Conservation (phyloP, 2,797 vertebrate genomes). For the Pipistrellus kuhlii region DNA sequence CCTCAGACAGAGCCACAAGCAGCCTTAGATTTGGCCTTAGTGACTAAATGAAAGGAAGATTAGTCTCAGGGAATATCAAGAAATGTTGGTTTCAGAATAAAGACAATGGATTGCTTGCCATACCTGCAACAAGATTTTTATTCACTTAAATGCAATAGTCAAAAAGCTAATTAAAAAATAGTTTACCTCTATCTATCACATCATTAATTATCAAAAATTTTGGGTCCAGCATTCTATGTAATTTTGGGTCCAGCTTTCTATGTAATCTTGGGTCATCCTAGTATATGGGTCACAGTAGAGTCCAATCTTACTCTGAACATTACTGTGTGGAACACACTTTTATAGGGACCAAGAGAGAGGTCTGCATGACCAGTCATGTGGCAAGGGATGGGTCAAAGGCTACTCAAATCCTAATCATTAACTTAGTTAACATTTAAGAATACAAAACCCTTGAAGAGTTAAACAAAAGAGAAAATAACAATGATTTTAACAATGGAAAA, state of each 20-base stretch:
- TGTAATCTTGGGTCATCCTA: neutral
- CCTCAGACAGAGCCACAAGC: neutral
- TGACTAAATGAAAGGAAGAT: neutral
- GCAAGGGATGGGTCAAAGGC: neutral
- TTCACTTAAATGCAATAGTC: conserved; percentile 7
- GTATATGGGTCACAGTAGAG: neutral
- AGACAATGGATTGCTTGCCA: neutral
- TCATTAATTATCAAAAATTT: conserved; percentile 40
- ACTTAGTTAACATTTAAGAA: neutral
- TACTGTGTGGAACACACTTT: neutral
- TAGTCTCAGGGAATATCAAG: neutral
- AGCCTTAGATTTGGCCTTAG: neutral
- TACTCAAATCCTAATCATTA: neutral
- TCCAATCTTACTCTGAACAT: neutral
- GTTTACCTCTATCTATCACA: conserved; percentile 1
- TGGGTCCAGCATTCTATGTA: neutral
- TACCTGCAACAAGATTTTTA: conserved; percentile 2
- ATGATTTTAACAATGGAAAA: neutral
- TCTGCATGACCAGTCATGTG: neutral
- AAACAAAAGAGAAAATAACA: neutral
- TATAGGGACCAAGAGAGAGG: neutral
- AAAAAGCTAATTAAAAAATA: conserved; percentile 48
- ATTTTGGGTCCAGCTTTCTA: neutral
- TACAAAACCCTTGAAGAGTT: neutral
- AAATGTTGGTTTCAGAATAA: neutral